A percentile compares a stretch with the other conserved stretches of the same genome.
phyloP scores from a whole-genome alignment of 2,797 vertebrate species.

The Pseudochirops cupreus region DNA sequence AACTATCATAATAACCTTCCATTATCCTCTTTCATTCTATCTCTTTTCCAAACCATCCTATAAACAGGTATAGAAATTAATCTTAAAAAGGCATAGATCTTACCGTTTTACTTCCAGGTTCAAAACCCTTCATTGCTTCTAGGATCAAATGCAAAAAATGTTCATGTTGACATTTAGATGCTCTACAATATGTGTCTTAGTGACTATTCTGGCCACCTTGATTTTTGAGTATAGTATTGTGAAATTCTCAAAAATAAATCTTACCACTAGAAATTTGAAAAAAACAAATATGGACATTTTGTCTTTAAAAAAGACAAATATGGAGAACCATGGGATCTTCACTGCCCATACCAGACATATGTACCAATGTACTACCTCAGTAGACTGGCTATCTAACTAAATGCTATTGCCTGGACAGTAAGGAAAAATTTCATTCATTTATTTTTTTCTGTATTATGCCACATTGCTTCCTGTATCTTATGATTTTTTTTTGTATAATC shows the following conservation, averaged over 20 bases:
- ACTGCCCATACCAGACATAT: neutral
- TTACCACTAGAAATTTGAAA: neutral
- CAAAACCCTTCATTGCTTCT: neutral
- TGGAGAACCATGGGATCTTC: neutral
- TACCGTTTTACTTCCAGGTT: neutral
- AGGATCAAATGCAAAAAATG: neutral
- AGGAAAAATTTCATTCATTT: neutral
- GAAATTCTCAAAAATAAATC: neutral
- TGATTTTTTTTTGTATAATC: neutral
- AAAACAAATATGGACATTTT: neutral
- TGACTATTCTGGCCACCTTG: neutral
- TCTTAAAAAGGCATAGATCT: neutral
- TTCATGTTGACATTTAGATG: neutral
- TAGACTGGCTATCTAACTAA: neutral
- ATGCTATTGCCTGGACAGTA: neutral
- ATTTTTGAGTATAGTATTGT: neutral
- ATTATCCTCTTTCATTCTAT: neutral
- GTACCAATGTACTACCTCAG: neutral
- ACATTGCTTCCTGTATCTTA: neutral
- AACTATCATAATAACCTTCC: neutral
- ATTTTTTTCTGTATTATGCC: neutral
- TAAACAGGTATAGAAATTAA: neutral
- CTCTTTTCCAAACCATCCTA: neutral
- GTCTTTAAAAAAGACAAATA: neutral
- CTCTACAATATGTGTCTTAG: neutral